phyloP scores from a whole-genome alignment of 1,140 invertebrate genomes.

The Euwallacea similis region DNA sequence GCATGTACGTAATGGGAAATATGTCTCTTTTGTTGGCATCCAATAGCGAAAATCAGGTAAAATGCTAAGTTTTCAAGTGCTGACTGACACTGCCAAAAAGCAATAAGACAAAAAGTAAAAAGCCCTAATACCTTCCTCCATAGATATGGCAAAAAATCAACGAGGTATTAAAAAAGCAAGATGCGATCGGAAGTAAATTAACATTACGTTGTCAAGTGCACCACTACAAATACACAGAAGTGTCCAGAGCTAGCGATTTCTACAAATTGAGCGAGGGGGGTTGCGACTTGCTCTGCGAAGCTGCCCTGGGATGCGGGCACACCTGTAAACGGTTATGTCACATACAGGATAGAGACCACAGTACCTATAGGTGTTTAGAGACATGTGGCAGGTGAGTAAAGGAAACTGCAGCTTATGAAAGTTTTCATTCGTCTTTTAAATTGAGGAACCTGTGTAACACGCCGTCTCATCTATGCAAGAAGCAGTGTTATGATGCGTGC shows the following conservation, averaged over 20 bases:
- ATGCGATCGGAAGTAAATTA: conserved; percentile 54
- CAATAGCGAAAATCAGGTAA: conserved; percentile 41
- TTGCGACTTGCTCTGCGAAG: conserved; percentile 55
- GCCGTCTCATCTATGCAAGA: conserved; percentile 55
- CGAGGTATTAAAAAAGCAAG: conserved; percentile 18
- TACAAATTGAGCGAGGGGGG: conserved; percentile 57
- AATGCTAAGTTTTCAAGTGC: background rate
- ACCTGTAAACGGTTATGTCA: conserved; percentile 60
- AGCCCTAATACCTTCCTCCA: no score
- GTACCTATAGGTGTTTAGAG: conserved; percentile 52
- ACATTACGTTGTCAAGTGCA: conserved; percentile 59
- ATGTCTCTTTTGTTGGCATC: conserved; percentile 44
- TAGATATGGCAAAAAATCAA: conserved; percentile 31
- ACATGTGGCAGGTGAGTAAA: conserved; percentile 49
- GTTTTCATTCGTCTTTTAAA: conserved; percentile 17
- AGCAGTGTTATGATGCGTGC: conserved; percentile 56
- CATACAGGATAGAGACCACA: conserved; percentile 56
- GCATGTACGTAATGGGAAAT: conserved; percentile 64
- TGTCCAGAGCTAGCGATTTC: conserved; percentile 53
- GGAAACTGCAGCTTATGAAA: conserved; percentile 28
- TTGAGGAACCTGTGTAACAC: conserved; percentile 54
- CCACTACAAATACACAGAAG: conserved; percentile 46
- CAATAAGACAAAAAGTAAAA: no score
- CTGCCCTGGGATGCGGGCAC: conserved; percentile 58
- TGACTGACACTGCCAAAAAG: no score